phyloP scores from a whole-genome alignment of 2,113 vertebrate genomes.

The Eupsittula cactorum region DNA sequence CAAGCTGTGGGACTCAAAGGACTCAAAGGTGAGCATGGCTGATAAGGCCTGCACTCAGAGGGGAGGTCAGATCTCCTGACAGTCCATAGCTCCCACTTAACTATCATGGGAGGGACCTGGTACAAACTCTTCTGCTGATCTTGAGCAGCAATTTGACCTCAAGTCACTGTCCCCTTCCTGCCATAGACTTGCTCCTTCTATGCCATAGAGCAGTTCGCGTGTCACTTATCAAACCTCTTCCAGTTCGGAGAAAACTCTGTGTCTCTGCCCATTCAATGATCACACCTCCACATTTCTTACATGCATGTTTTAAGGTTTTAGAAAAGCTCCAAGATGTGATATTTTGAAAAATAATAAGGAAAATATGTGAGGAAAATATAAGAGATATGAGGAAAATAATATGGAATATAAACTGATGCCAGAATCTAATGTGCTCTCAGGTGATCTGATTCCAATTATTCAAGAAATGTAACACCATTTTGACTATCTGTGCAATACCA shows the following conservation, averaged over 20 bases:
- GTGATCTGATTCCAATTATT: not conserved
- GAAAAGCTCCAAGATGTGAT: not conserved
- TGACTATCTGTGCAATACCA: not conserved
- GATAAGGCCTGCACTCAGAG: not conserved
- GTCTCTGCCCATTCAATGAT: not conserved
- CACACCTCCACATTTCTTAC: not conserved
- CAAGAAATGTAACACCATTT: not conserved
- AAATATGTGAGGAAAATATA: not conserved
- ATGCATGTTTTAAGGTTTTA: fast-evolving
- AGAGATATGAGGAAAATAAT: not conserved
- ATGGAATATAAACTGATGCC: not conserved
- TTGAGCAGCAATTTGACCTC: not conserved
- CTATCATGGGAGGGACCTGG: fast-evolving
- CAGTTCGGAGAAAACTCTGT: not conserved
- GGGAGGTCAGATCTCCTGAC: not conserved
- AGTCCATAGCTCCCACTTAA: not conserved
- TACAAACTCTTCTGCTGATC: not conserved
- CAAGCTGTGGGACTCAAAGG: not conserved
- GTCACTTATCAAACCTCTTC: not conserved
- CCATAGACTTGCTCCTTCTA: not conserved
- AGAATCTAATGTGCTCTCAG: not conserved
- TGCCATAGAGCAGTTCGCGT: not conserved
- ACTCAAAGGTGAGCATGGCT: not conserved
- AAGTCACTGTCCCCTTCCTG: not conserved
- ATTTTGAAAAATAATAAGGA: not conserved